phyloP scores from a whole-genome alignment of 92 coral and sea anemone genomes.

The Epizoanthus scotinus region DNA sequence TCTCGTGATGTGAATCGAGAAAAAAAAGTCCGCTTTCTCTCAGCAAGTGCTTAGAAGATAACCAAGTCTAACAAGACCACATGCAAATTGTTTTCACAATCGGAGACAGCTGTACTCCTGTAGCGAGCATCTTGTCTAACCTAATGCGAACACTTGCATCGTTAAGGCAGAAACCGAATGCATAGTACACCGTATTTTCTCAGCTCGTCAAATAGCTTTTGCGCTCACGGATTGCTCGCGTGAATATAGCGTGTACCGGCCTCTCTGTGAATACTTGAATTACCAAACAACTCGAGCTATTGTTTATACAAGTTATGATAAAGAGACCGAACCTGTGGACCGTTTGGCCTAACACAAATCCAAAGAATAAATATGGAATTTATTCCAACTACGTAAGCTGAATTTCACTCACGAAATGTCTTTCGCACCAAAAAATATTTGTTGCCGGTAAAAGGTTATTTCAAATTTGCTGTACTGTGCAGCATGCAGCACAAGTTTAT shows the following conservation, averaged over 20 bases:
- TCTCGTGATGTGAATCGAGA: neutral
- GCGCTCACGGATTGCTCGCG: neutral
- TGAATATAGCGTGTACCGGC: constrained; percentile 33
- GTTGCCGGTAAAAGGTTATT: neutral
- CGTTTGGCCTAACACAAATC: constrained; percentile 15
- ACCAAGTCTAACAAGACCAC: too few species aligned
- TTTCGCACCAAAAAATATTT: neutral
- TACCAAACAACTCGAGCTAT: constrained; percentile 22
- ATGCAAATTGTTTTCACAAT: constrained; percentile 18
- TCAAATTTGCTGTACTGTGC: neutral
- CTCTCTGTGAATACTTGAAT: neutral
- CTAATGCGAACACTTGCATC: neutral
- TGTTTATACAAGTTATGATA: constrained; percentile 24
- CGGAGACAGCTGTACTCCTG: neutral
- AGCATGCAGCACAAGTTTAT: too few species aligned
- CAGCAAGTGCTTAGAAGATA: too few species aligned
- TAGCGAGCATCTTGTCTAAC: neutral
- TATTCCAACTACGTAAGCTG: neutral
- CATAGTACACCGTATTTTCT: neutral
- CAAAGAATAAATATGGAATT: constrained; percentile 14
- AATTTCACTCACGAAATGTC: constrained; percentile 21
- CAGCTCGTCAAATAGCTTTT: neutral
- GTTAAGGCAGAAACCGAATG: neutral
- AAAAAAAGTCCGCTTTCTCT: neutral
- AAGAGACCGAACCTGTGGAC: neutral